Base-by-base conservation (phyloP, 1,140 invertebrate species). In the Batillaria attramentaria region DNA sequence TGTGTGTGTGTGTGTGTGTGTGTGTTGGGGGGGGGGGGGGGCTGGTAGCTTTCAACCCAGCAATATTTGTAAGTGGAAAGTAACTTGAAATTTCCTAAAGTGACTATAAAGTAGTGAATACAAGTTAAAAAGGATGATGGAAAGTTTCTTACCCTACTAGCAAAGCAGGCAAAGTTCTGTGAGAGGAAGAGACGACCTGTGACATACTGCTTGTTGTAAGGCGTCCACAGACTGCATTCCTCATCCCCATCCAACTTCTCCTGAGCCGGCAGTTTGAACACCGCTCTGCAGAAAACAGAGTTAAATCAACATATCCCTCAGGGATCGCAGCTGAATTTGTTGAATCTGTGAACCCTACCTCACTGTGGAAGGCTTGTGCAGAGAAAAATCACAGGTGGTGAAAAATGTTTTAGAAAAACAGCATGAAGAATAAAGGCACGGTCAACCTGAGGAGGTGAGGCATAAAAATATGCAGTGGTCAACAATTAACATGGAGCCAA, bases 201-300 rank as follows among this genome's bases (percentile, higher is more conserved):
- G 74, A 97, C 95, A 87, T 97, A 94, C 83, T 94, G 94, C 88
- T 98, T 98, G 88, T 98, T 96, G 86, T 97, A 99, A 0, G 97
- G 97, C n/a, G 97, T 98, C 95, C 96, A 97, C 33, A 99, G 91
- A 2, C 95, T 94, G 88, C 96, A 97, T 86, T 96, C 95, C 50
- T 96, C 95, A 80, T 94, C 95, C 0, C 98, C 98, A 92, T 99
- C 98, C 46, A 99, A 92, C 91, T 97, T 98, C 91, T 99, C 98
- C 37, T 90, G 92, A 60, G 94, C 92, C 2, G 97, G 97, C 78
- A 99, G 92, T 78, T 96, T 93, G 89, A 99, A 99, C 79, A 94
- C 93, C 68, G 95, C 92, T 43, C 96, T 95, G 87, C 95, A n/a
- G n/a, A n/a, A n/a, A n/a, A n/a, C n/a, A n/a, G n/a, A n/a, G n/a